Evolutionary conservation across 23 tunicate genomes (phyloP).

Genomic region (Oikopleura dioica): DNA sequence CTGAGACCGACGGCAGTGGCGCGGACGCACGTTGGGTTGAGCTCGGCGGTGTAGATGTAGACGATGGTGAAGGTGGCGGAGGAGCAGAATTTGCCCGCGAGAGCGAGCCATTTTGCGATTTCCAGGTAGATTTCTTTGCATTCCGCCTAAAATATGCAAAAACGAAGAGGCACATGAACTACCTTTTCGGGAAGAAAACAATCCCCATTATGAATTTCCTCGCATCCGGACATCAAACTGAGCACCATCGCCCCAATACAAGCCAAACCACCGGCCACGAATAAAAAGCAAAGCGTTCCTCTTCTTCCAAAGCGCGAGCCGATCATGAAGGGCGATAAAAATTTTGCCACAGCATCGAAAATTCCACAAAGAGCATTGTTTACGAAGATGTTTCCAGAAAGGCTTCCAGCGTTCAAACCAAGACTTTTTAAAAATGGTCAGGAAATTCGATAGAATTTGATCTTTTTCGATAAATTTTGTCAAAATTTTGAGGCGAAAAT

Average conservation of each 20-base stretch:
- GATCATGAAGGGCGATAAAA: neutral
- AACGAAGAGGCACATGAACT: too few species aligned
- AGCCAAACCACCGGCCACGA: neutral
- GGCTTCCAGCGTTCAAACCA: neutral
- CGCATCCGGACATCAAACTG: too few species aligned
- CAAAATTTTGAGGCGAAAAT: too few species aligned
- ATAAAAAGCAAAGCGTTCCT: neutral
- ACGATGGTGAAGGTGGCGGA: conserved; percentile 9
- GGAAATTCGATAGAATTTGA: too few species aligned
- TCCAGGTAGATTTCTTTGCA: neutral
- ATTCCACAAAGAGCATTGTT: conserved; percentile 3
- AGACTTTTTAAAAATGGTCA: too few species aligned
- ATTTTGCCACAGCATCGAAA: conserved; percentile 1
- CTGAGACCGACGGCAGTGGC: conserved; percentile 17
- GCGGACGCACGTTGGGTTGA: conserved; percentile 23
- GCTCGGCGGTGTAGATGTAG: conserved; percentile 20
- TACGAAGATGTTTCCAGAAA: conserved; percentile 8
- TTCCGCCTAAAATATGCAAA: too few species aligned
- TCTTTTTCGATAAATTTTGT: too few species aligned
- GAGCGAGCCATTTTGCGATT: neutral
- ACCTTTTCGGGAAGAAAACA: too few species aligned
- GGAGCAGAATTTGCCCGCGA: neutral
- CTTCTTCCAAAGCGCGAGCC: neutral
- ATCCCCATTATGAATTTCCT: too few species aligned
- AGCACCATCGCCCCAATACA: conserved; percentile 5